Base-by-base conservation (phyloP, 1,140 invertebrate genomes). In the Hetaerina americana region DNA sequence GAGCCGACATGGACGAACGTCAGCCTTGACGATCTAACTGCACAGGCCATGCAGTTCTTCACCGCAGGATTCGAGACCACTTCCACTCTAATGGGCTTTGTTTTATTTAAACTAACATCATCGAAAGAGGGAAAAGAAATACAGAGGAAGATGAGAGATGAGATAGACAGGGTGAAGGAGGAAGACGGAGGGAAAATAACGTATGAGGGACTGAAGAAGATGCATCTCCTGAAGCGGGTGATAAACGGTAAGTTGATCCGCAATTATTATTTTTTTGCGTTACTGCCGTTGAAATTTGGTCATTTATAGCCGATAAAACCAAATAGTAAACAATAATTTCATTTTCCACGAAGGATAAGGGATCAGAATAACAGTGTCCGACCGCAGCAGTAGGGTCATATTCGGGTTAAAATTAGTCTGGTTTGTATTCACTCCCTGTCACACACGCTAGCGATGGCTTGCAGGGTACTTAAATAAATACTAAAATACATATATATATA, bases 31-130 rank as follows among this genome's bases (percentile, higher is more conserved):
- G 49, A 72, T 28, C 27, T 74, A 12, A 28, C 71, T 24, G 78
- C 78, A 5, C 81, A 84, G 71, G 78, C 78, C 22, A 70, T 84
- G 0, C 31, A 84, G 22, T 85, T 86, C 74, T 80, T 85, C 71
- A 70, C 82, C 31, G 84, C 82, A 71, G 85, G 83, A 0, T 85
- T 83, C 73, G 83, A 84, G 31, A 85, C 83, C 0, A 81, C 80
- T 0, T 77, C 82, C 0, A 80, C 75, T 0, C 78, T 79, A 1
- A 70, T 85, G 12, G 73, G 80, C 5, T 79, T 81, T 71, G 71
- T 79, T 8, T 40, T 71, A 8, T 76, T 75, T n/a, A 71, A 77
- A 67, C 74, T 85, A 26, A 83, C 84, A 18, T 72, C 76, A 22
- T 72, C 85, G 74, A 80, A 78, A 5, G 78, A 81, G 3, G 25